Evolutionary conservation across 2,888 invertebrate genomes (phyloP).

Genomic region (Saturnia japonica): DNA sequence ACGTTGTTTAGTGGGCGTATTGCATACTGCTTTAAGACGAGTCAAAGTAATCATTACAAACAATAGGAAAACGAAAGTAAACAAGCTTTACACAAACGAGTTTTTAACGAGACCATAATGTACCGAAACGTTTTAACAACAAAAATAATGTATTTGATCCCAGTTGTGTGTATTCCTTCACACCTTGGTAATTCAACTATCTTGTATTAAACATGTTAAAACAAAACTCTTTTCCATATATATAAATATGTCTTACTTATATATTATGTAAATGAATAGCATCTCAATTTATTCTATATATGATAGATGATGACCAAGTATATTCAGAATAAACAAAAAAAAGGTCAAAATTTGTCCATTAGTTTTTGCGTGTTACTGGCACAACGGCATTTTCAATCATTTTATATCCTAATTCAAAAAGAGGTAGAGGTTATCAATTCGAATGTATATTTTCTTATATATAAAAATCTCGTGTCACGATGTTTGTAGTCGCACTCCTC

Average conservation of each 20-base stretch:
- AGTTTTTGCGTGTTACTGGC: too few relatives aligned
- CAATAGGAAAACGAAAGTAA: conserved; percentile 14
- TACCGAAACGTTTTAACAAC: background rate
- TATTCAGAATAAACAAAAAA: too few relatives aligned
- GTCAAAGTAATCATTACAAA: background rate
- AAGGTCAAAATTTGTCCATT: too few relatives aligned
- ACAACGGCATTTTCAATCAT: too few relatives aligned
- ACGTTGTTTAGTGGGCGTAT: background rate
- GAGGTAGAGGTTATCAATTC: too few relatives aligned
- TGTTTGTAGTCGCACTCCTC: too few relatives aligned
- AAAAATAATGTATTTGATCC: background rate
- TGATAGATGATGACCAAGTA: too few relatives aligned
- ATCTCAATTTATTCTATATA: too few relatives aligned
- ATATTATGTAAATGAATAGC: background rate
- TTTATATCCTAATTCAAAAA: too few relatives aligned
- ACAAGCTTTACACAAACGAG: background rate
- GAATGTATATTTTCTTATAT: too few relatives aligned
- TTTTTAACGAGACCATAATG: conserved; percentile 1
- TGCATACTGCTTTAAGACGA: conserved; percentile 1
- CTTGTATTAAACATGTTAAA: background rate
- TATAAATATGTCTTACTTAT: background rate
- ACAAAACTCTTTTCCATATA: background rate
- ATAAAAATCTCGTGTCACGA: too few relatives aligned
- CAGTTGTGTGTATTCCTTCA: background rate
- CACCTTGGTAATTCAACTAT: background rate